Percentiles rank a stretch among this genome's conserved stretches.
Evolutionary conservation across 2,113 vertebrate species (phyloP).

Genomic region (Sylvicapra grimmia): DNA sequence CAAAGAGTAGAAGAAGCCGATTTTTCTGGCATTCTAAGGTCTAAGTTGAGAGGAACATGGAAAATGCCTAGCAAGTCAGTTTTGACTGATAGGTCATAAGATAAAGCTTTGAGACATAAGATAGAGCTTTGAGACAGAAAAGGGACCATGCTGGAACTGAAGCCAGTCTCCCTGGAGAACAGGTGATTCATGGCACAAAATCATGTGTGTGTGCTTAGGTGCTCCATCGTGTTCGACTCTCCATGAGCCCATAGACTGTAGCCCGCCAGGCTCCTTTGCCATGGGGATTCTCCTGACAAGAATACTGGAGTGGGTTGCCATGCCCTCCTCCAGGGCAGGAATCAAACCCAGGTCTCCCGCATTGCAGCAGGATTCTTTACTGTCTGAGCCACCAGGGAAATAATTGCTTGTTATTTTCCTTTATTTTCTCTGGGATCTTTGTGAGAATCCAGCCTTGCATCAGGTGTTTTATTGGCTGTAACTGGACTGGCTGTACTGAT

Average conservation of each 20-base stretch:
- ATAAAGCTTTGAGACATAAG: background rate
- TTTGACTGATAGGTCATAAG: background rate
- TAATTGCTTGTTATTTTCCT: background rate
- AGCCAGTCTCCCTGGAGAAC: background rate
- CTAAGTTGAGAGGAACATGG: background rate
- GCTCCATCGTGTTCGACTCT: background rate
- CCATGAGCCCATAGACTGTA: fast-evolving
- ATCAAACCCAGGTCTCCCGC: background rate
- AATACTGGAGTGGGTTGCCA: background rate
- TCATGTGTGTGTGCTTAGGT: background rate
- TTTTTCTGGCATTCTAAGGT: background rate
- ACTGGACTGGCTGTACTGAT: background rate
- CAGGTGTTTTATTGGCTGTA: background rate
- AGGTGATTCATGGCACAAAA: background rate
- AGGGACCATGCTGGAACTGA: background rate
- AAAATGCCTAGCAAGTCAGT: background rate
- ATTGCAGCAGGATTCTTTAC: background rate
- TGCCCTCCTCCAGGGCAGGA: background rate
- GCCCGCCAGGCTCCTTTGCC: fast-evolving
- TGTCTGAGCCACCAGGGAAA: background rate
- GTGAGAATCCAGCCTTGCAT: background rate
- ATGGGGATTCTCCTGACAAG: background rate
- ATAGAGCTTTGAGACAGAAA: background rate
- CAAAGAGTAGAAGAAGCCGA: background rate
- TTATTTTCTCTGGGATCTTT: background rate